Conservation (phyloP, 2,888 invertebrate genomes). For the Drosophila dives region DNA sequence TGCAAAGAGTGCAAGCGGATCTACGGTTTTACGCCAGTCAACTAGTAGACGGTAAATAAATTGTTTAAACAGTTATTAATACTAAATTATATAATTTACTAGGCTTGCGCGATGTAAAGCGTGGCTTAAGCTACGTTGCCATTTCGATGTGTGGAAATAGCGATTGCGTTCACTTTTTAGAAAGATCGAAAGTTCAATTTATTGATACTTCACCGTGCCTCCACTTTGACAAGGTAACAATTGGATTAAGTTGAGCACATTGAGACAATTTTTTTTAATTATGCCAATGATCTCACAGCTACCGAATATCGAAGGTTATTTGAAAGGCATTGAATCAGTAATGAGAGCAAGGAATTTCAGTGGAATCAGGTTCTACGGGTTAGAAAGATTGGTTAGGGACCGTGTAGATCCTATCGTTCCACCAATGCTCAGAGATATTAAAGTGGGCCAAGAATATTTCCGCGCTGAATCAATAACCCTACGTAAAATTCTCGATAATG, state of each 20-base stretch:
- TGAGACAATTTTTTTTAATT: neutral
- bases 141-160: neutral
- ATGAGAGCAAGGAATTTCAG: neutral
- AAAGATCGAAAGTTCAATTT: neutral
- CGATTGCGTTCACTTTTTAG: neutral
- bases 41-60: neutral
- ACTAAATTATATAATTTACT: neutral
- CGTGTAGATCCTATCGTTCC: neutral
- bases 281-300: neutral
- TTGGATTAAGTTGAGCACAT: neutral
- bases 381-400: neutral
- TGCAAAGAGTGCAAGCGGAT: neutral
- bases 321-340: neutral
- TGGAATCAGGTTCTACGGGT: neutral
- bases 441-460: neutral
- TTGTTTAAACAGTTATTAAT: neutral
- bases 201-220: constrained; percentile 5
- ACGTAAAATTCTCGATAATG: neutral
- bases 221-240: constrained; percentile 7
- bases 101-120: neutral
- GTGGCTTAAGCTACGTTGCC: neutral
- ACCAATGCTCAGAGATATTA: neutral
- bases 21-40: neutral
- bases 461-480: neutral
- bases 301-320: neutral